A percentile compares a stretch with the other conserved stretches of the same genome.
These are phyloP conservation scores for Loriculus beryllinus DNA, from an alignment of 2,797 vertebrate species.

Conservation along the genomic window DNA sequence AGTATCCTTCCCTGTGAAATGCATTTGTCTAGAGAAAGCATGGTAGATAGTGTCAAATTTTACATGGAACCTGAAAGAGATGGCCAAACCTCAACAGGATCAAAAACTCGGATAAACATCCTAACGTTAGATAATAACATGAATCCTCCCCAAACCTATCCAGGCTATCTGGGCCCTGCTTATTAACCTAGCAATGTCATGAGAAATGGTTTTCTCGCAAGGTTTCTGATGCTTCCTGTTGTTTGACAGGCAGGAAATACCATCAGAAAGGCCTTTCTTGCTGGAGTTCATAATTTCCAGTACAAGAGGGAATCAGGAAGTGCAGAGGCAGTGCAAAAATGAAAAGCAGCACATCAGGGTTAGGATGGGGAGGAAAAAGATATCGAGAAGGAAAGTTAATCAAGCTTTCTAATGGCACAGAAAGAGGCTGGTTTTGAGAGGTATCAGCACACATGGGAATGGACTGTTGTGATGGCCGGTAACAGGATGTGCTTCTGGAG, in stretches of 20 bases:
- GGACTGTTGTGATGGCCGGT: fast-evolving
- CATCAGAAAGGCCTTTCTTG: neutral
- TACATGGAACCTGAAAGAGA: neutral
- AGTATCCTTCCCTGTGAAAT: neutral
- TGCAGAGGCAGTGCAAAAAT: neutral
- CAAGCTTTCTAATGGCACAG: neutral
- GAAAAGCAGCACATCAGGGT: neutral
- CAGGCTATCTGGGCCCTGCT: neutral
- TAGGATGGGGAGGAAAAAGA: neutral
- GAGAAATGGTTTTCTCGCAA: neutral
- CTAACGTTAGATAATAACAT: fast-evolving
- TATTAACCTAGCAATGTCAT: neutral
- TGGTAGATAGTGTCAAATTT: neutral
- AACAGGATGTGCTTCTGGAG: neutral
- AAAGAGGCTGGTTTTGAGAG: neutral
- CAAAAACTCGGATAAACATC: neutral
- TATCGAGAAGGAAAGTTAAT: neutral
- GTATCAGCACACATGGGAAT: fast-evolving
- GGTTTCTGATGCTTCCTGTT: constrained; percentile 3
- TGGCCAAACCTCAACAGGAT: neutral
- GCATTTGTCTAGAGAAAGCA: neutral
- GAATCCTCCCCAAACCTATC: neutral
- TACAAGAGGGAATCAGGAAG: neutral
- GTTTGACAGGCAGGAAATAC: constrained; percentile 29
- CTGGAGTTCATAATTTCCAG: neutral